Evolutionary conservation across 2,797 vertebrate genomes (phyloP).

Genomic region (Muraenolepis orangiensis): DNA sequence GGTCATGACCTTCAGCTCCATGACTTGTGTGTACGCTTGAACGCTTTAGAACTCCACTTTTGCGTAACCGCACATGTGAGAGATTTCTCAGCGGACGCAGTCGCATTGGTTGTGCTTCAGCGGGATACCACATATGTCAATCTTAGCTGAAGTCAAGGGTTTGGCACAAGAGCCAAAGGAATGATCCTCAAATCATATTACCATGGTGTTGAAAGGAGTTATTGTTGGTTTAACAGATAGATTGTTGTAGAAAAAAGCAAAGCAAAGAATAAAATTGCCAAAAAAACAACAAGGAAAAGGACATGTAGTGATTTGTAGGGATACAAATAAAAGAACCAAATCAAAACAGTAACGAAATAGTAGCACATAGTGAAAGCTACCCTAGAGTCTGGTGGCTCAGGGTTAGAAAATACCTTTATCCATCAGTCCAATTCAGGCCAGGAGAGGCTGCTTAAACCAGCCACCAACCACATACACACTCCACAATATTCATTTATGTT

Average conservation of each 20-base stretch:
- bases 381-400: too few relatives aligned
- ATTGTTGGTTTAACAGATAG: background rate
- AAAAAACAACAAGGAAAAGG: too few relatives aligned
- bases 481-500: too few relatives aligned
- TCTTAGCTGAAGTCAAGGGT: background rate
- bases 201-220: background rate
- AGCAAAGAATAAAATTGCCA: too few relatives aligned
- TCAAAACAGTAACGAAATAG: too few relatives aligned
- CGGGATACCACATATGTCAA: background rate
- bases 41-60: background rate
- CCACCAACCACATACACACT: too few relatives aligned
- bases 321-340: too few relatives aligned
- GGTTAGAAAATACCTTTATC: too few relatives aligned
- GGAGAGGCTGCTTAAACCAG: too few relatives aligned
- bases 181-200: background rate
- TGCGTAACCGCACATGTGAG: background rate
- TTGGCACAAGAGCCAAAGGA: background rate
- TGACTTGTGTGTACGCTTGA: background rate
- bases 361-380: too few relatives aligned
- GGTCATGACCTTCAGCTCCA: background rate
- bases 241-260: background rate
- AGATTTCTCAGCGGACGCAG: background rate
- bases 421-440: too few relatives aligned
- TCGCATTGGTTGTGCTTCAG: background rate
- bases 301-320: too few relatives aligned